Evolutionary conservation across 2,888 invertebrate species (phyloP).

Genomic region (Congeria kusceri): DNA sequence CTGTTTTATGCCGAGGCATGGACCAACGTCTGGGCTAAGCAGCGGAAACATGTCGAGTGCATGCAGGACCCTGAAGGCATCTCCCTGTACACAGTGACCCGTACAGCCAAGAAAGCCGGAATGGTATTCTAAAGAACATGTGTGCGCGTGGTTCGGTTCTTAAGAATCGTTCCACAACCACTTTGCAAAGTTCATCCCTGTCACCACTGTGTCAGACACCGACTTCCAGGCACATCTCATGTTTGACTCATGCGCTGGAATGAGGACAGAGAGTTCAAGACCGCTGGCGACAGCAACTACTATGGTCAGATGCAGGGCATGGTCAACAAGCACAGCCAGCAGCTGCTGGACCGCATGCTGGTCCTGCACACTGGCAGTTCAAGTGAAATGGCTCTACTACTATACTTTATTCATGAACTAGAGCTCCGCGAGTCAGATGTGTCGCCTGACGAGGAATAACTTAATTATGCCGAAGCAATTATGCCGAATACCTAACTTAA

Average conservation of each 20-base stretch:
- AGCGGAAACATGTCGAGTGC: slow-evolving; percentile 54
- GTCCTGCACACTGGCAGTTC: slow-evolving; percentile 52
- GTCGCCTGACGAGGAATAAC: no score
- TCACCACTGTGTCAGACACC: slow-evolving; percentile 51
- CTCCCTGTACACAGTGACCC: slow-evolving; percentile 52
- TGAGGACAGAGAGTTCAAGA: slow-evolving; percentile 44
- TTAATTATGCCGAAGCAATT: no score
- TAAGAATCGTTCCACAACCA: slow-evolving; percentile 66
- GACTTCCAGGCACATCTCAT: slow-evolving; percentile 62
- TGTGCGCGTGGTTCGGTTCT: slow-evolving; percentile 63
- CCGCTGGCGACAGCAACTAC: slow-evolving; percentile 15
- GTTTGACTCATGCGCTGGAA: slow-evolving; percentile 62
- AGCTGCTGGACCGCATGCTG: slow-evolving; percentile 37
- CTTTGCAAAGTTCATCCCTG: slow-evolving; percentile 61
- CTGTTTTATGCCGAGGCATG: slow-evolving; percentile 43
- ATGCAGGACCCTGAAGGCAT: slow-evolving; percentile 59
- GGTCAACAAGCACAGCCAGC: slow-evolving; percentile 31
- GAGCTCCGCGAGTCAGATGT: no score
- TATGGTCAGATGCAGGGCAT: slow-evolving; percentile 38
- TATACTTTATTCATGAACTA: no score
- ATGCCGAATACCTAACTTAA: no score
- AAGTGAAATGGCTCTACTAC: no score
- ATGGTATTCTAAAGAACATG: slow-evolving; percentile 38
- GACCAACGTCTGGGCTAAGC: slow-evolving; percentile 37
- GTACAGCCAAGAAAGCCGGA: slow-evolving; percentile 49